Base-by-base conservation (phyloP, 2,113 vertebrate species). In the Mesocricetus auratus region DNA sequence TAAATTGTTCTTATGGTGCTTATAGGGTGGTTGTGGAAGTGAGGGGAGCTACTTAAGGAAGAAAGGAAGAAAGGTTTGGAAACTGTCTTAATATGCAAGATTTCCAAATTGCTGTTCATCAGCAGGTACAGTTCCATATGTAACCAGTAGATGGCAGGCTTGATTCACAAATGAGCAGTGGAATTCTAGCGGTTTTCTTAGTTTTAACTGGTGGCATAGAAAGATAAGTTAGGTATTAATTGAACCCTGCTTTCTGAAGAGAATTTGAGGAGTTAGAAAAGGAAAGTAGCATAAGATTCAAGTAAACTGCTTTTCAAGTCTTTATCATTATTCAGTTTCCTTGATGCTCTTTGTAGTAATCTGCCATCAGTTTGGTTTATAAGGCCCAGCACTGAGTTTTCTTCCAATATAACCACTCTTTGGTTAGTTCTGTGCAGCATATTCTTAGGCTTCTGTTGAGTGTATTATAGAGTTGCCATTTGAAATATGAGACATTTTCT, bases 111-210 rank as follows among this genome's bases (percentile, higher is more conserved):
- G 50, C 53, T 42, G 0, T 74, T 83, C 88, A 85, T 58, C 66
- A 71, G 2, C 33, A 68, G 16, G 47, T 86, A 39, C 78, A 53
- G n/a, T 97, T 97, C 60, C 9, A 26, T 1, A 47, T 95, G 26
- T 69, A 24, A 77, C 98, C 99, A 98, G 98, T 98, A 98, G 99
- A 98, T 98, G 99, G 98, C 98, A 98, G 98, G 98, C 94, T 98
- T 98, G 98, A 91, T 97, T 97, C 96, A 94, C 24, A 90, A 47
- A 96, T 98, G 81, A 97, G 71, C 78, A 81, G 8, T 93, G 75
- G 39, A 71, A 66, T 71, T 86, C 15, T 0, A 60, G 31, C 73
- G 5, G 60, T 64, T 87, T 73, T 56, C 33, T 87, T 19, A 19
- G 56, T 60, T 86, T 94, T 53, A 71, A 96, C 81, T 62, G 47